Conservation (phyloP, 2,797 vertebrate species). For the Acrocephalus scirpaceus region DNA sequence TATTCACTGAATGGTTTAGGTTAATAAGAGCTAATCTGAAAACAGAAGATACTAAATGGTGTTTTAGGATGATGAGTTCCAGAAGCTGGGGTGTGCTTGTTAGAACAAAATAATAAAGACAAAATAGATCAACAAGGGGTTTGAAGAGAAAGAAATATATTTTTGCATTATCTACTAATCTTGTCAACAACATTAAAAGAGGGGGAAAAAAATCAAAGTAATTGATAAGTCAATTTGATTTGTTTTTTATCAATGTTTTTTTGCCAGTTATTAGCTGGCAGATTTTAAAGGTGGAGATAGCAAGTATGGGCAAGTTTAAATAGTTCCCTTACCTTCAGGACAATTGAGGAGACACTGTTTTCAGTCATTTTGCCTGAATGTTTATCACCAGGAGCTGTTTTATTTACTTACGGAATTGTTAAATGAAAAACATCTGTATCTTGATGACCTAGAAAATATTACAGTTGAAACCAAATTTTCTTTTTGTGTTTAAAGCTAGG, state of each 20-base stretch:
- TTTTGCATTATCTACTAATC: background rate
- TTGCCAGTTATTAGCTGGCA: background rate
- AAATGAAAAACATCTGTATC: background rate
- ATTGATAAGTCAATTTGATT: background rate
- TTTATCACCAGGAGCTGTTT: background rate
- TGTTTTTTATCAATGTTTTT: background rate
- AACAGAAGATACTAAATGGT: background rate
- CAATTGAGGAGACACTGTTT: background rate
- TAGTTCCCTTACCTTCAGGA: background rate
- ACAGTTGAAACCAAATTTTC: background rate
- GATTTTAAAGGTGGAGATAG: background rate
- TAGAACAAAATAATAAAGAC: background rate
- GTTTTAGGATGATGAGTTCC: conserved; percentile 38
- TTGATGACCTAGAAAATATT: background rate
- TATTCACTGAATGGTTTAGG: background rate
- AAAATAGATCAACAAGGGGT: background rate
- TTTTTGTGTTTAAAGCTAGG: background rate
- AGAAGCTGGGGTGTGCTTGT: background rate
- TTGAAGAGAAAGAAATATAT: background rate
- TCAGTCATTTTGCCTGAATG: background rate
- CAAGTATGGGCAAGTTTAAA: background rate
- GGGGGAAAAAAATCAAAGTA: background rate
- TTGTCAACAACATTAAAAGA: background rate
- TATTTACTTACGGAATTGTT: background rate
- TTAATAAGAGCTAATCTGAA: conserved; percentile 1